Base-by-base conservation (phyloP, 2,113 vertebrate species). In the Callopanchax toddi region DNA sequence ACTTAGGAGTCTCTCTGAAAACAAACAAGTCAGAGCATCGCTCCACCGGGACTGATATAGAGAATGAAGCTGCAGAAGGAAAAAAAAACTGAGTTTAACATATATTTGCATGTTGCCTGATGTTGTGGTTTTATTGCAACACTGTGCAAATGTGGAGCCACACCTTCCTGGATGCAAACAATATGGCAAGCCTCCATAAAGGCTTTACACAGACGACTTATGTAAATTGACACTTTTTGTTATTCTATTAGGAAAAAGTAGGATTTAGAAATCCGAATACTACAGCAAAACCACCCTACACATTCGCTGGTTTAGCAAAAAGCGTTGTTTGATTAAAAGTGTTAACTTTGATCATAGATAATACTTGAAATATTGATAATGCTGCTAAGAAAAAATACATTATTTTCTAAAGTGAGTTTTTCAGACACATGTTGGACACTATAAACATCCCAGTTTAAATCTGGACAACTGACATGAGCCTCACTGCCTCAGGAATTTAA, bases 71-170 rank as follows among this genome's bases (percentile, higher is more conserved):
- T 42, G 44, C 13, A 39, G n/a, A 5, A 2, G 16, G 36, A 39
- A 1, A n/a, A 66, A 10, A 40, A 57, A 46, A 18, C 11, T 20
- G 4, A 63, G 7, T 21, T 56, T 5, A 49, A 37, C 16, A 3
- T 21, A 12, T 1, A 80, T 89, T 87, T 87, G 82, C 83, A 82
- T 80, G 71, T 25, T 59, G 32, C 23, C 46, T 17, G 25, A 23
- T 3, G 13, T 10, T 59, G 25, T 74, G 79, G 43, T 59, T 61
- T 56, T 51, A 40, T 18, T 76, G 57, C 6, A 67, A 78, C 36
- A 23, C 17, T 48, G 26, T 78, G 75, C 79, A 84, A 87, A 89
- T 75, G 45, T 71, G 59, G 48, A 48, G 53, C 32, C 62, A 45
- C 65, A 53, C 61, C 76, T 55, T 39, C 5, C 1, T 0, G 0